A percentile compares a stretch with the other conserved stretches of the same genome.
Conservation (phyloP, 2,113 vertebrate genomes). For the Entosphenus tridentatus region DNA sequence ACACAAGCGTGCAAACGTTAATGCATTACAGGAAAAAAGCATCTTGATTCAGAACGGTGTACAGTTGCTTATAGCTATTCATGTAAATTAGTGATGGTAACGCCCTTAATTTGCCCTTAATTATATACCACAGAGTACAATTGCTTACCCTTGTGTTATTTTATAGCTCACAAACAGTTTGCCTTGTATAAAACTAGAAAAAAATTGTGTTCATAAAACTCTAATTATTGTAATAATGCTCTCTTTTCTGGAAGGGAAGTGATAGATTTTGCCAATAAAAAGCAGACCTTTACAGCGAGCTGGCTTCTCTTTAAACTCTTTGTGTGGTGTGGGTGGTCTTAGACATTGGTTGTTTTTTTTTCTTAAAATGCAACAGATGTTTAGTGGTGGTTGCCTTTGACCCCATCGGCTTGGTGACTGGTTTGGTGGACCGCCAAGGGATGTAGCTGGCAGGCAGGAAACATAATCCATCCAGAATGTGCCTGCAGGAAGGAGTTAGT, state of each 20-base stretch:
- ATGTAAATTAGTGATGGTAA: not conserved
- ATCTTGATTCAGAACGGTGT: not conserved
- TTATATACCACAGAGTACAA: not conserved
- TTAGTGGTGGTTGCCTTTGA: too few species aligned
- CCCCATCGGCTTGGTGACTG: too few species aligned
- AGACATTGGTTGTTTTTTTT: too few species aligned
- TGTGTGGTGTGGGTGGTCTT: too few species aligned
- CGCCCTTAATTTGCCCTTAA: not conserved
- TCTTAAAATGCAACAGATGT: too few species aligned
- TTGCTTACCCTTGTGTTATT: conserved; percentile 5
- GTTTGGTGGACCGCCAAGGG: too few species aligned
- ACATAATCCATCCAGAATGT: too few species aligned
- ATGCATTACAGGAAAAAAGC: too few species aligned
- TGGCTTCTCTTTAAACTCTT: not conserved
- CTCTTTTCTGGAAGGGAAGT: conserved; percentile 7
- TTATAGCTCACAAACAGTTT: conserved; percentile 3
- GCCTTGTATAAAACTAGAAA: conserved; percentile 6
- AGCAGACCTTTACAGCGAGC: not conserved
- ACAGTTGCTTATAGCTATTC: not conserved
- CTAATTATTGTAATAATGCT: conserved; percentile 6
- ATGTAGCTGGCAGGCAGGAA: too few species aligned
- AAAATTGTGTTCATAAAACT: conserved; percentile 6
- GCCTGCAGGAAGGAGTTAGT: too few species aligned
- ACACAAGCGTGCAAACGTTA: too few species aligned
- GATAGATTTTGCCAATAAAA: conserved; percentile 4